Percentiles rank a stretch among this genome's conserved stretches.
These are phyloP conservation scores for Cyanoderma ruficeps DNA, from an alignment of 2,113 vertebrate species.

Conservation along the genomic window DNA sequence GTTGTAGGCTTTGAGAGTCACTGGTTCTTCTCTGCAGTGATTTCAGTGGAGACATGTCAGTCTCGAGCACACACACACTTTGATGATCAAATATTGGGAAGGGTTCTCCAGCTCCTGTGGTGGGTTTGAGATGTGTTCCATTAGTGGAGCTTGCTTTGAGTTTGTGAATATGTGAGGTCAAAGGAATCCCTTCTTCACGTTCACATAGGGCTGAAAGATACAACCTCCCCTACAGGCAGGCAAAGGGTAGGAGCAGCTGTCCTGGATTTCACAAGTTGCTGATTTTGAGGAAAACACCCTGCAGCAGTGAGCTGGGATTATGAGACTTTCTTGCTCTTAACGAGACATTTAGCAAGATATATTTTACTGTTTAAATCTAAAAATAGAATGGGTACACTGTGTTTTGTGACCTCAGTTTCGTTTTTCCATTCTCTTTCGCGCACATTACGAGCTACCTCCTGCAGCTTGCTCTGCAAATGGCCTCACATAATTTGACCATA, in stretches of 20 bases:
- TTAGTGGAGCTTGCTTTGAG: background rate
- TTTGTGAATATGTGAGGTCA: background rate
- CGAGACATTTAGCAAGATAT: slow-evolving; percentile 11
- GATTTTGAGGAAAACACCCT: slow-evolving; percentile 21
- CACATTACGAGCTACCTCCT: background rate
- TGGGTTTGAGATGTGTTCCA: background rate
- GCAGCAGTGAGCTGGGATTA: background rate
- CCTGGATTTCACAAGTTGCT: background rate
- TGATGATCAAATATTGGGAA: background rate
- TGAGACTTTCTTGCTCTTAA: background rate
- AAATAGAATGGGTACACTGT: slow-evolving; percentile 50
- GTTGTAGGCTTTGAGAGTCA: background rate
- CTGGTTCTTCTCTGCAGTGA: background rate
- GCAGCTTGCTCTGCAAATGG: background rate
- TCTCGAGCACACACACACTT: rapidly evolving
- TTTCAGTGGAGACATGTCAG: background rate
- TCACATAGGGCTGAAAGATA: too few relatives aligned
- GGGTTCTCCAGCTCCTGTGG: background rate
- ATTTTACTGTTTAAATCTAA: slow-evolving; percentile 40
- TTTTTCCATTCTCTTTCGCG: slow-evolving; percentile 30
- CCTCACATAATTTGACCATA: background rate
- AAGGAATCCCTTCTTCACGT: too few relatives aligned
- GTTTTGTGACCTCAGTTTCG: slow-evolving; percentile 38
- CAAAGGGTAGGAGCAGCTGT: background rate
- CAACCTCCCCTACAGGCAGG: too few relatives aligned